phyloP scores from a whole-genome alignment of 1,140 invertebrate species.

The Bombus pascuorum region DNA sequence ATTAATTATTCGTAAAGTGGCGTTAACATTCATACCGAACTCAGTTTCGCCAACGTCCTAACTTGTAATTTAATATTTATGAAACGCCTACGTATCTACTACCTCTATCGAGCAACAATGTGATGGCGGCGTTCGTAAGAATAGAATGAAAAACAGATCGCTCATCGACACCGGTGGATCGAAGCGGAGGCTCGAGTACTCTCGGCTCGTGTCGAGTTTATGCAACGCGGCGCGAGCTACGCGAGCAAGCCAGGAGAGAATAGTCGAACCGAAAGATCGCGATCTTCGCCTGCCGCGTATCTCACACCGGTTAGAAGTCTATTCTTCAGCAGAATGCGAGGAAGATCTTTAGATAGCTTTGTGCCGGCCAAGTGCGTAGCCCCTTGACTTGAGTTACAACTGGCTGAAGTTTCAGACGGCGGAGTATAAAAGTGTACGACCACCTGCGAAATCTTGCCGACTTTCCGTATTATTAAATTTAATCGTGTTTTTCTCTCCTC shows the following conservation, averaged over 20 bases:
- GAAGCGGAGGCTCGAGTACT: background rate
- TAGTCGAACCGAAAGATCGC: slow-evolving; percentile 63
- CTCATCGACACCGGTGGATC: slow-evolving; percentile 18
- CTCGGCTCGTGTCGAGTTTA: background rate
- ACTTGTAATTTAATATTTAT: background rate
- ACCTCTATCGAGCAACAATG: background rate
- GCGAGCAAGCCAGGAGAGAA: slow-evolving; percentile 9
- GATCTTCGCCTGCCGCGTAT: slow-evolving; percentile 67
- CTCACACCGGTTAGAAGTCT: slow-evolving; percentile 69
- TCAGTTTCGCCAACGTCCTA: background rate
- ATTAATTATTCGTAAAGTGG: no score
- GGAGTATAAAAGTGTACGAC: slow-evolving; percentile 65
- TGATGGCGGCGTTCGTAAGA: no score
- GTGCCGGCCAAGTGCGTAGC: slow-evolving; percentile 70
- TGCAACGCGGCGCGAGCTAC: slow-evolving; percentile 12
- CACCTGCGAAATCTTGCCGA: slow-evolving; percentile 67
- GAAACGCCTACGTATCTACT: background rate
- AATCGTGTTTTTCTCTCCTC: slow-evolving; percentile 20
- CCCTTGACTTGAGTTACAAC: slow-evolving; percentile 73
- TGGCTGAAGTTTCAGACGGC: slow-evolving; percentile 70
- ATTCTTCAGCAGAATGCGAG: slow-evolving; percentile 72
- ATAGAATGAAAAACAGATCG: background rate
- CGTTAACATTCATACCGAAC: no score
- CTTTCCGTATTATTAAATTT: slow-evolving; percentile 43
- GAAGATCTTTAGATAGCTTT: slow-evolving; percentile 73